Percentiles rank a stretch among this genome's conserved stretches.
Evolutionary conservation across 2,113 vertebrate species (phyloP).

Genomic region (Hylia prasina): DNA sequence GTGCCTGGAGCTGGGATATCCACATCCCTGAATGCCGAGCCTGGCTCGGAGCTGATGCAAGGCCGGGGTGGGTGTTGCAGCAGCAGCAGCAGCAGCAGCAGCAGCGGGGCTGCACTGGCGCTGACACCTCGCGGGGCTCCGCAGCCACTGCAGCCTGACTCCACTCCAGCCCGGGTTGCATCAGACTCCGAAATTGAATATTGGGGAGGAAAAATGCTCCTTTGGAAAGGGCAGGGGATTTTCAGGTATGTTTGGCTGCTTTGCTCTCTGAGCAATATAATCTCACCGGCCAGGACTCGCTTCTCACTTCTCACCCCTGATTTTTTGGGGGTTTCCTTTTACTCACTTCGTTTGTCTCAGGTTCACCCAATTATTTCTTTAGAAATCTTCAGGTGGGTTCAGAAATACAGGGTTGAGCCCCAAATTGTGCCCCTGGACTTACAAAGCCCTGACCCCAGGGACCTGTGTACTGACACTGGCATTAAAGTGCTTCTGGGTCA

Average conservation of each 20-base stretch:
- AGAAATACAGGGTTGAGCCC: background rate
- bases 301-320: background rate
- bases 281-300: background rate
- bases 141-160: conserved; percentile 25
- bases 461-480: background rate
- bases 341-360: background rate
- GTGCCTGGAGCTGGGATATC: background rate
- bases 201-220: rapidly evolving
- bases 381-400: background rate
- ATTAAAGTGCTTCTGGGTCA: background rate
- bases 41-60: background rate
- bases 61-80: background rate
- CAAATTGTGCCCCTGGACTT: background rate
- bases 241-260: background rate
- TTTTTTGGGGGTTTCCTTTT: background rate
- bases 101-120: background rate
- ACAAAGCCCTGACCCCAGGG: background rate
- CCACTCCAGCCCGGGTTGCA: conserved; percentile 29
- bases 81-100: background rate
- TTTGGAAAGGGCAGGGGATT: background rate
- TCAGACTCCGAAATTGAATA: conserved; percentile 18
- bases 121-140: conserved; percentile 38
- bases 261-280: background rate
- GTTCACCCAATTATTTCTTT: background rate
- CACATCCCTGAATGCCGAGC: background rate